Evolutionary conservation across 2,797 vertebrate genomes (phyloP).

Genomic region (Pterois miles): DNA sequence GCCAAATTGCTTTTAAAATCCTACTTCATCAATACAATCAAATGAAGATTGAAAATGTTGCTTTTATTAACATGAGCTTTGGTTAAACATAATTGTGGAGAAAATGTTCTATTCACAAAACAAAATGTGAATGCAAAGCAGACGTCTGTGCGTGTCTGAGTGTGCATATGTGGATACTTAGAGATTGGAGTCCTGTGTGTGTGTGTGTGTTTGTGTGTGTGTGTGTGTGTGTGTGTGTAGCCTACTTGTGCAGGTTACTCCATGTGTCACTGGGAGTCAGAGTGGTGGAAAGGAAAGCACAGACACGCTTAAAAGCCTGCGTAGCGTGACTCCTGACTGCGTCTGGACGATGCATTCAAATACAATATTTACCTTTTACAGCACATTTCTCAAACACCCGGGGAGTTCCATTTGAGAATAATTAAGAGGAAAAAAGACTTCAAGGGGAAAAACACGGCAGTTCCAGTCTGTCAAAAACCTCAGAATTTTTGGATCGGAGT

Average conservation of each 20-base stretch:
- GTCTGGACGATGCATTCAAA: constrained; percentile 76
- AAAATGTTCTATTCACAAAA: constrained; percentile 11
- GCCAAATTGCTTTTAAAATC: neutral
- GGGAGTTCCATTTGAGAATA: constrained; percentile 70
- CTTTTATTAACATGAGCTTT: neutral
- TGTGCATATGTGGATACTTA: constrained; percentile 41
- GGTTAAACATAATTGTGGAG: neutral
- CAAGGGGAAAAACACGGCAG: constrained; percentile 48
- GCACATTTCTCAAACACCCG: constrained; percentile 77
- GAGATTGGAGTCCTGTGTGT: constrained; percentile 31
- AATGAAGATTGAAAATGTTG: neutral
- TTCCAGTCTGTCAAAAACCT: constrained; percentile 45
- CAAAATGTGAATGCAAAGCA: constrained; percentile 42
- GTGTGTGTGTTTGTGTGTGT: constrained; percentile 11
- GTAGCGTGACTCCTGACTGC: constrained; percentile 74
- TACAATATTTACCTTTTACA: constrained; percentile 81
- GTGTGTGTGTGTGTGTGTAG: constrained; percentile 13
- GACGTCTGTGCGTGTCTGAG: constrained; percentile 19
- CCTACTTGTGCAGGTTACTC: constrained; percentile 19
- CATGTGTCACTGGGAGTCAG: constrained; percentile 67
- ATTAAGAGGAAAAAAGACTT: constrained; percentile 68
- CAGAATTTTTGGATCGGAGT: constrained; percentile 32
- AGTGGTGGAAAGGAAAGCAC: constrained; percentile 75
- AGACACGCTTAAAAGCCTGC: constrained; percentile 57
- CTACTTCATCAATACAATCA: neutral